Evolutionary conservation across 1,140 invertebrate genomes (phyloP).

Genomic region (Drosophila seguyi): DNA sequence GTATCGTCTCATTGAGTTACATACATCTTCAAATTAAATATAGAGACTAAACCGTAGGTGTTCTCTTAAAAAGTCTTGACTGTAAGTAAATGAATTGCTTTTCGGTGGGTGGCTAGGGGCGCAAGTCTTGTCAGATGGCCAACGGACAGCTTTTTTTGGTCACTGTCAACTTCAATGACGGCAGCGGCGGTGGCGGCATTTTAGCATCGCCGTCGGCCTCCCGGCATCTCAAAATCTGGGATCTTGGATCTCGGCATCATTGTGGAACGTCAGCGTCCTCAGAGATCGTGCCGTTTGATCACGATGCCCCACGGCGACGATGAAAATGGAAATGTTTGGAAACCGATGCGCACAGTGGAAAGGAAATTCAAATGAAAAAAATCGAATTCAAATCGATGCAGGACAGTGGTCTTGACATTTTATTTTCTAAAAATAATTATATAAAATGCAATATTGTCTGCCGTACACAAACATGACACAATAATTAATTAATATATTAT

Average conservation of each 20-base stretch:
- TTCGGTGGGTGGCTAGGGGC: conserved; percentile 35
- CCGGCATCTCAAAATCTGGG: conserved; percentile 25
- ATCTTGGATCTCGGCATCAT: conserved; percentile 38
- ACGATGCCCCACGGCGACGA: conserved; percentile 63
- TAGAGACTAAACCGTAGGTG: not conserved
- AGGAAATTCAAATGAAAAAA: conserved; percentile 8
- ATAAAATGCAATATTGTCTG: not conserved
- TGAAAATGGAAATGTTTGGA: conserved; percentile 73
- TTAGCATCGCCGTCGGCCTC: conserved; percentile 30
- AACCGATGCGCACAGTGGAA: conserved; percentile 55
- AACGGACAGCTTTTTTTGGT: conserved; percentile 40
- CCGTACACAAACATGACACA: no score
- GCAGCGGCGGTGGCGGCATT: conserved; percentile 17
- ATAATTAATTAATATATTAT: not conserved
- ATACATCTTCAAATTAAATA: not conserved
- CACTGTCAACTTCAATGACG: conserved; percentile 47
- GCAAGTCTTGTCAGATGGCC: conserved; percentile 50
- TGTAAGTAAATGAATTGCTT: conserved; percentile 14
- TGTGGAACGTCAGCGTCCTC: conserved; percentile 58
- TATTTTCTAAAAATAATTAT: not conserved
- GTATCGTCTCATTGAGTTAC: not conserved
- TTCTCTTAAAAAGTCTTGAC: not conserved
- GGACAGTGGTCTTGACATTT: conserved; percentile 2
- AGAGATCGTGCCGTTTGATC: conserved; percentile 74
- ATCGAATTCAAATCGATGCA: not conserved